These are phyloP conservation scores for Drosophila willistoni DNA, from an alignment of 1,140 invertebrate species.

Conservation along the genomic window DNA sequence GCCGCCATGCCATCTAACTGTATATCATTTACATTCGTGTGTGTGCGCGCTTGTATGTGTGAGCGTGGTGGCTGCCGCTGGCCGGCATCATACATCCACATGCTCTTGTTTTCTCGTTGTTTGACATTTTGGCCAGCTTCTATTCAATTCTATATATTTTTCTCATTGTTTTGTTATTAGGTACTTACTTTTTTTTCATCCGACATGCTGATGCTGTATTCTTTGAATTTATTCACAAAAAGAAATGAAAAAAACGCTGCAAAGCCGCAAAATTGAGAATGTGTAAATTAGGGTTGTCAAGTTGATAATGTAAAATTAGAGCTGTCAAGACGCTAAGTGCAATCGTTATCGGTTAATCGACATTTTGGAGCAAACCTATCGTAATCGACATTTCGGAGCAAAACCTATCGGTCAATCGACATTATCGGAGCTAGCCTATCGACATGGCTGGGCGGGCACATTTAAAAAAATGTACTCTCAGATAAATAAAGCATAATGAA, in stretches of 20 bases:
- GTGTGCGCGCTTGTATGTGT: not conserved
- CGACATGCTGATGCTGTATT: not conserved
- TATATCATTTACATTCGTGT: not conserved
- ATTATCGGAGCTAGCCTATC: too few relatives aligned
- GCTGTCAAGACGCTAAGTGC: too few relatives aligned
- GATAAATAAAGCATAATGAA: too few relatives aligned
- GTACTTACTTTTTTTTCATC: slow-evolving; percentile 1
- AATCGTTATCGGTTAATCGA: too few relatives aligned
- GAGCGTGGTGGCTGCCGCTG: slow-evolving; percentile 7
- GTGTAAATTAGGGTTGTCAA: slow-evolving; percentile 5
- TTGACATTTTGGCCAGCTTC: not conserved
- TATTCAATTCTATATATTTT: not conserved
- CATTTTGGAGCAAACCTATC: too few relatives aligned
- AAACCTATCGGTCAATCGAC: too few relatives aligned
- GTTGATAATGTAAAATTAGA: not conserved
- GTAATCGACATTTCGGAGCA: too few relatives aligned
- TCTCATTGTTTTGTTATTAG: not conserved
- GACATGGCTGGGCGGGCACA: too few relatives aligned
- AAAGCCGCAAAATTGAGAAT: not conserved
- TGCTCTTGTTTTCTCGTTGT: not conserved
- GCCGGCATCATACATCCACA: not conserved
- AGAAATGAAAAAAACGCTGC: slow-evolving; percentile 3
- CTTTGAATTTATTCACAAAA: slow-evolving; percentile 2
- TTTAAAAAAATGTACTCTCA: too few relatives aligned
- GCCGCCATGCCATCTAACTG: slow-evolving; percentile 11